phyloP scores from a whole-genome alignment of 1,140 invertebrate species.

The Trichonephila inaurata region DNA sequence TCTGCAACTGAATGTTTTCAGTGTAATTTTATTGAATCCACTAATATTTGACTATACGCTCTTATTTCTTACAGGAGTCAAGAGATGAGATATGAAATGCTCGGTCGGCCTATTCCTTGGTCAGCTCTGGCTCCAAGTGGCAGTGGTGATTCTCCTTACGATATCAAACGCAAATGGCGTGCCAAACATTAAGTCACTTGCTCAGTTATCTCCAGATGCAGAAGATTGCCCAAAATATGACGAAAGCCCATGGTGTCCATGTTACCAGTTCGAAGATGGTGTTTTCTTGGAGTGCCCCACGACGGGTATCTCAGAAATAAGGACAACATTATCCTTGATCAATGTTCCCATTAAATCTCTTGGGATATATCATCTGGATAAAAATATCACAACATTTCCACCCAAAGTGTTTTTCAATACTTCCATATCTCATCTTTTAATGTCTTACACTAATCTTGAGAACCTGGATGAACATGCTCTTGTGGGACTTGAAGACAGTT shows the following conservation, averaged over 20 bases:
- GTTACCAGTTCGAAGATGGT: constrained; percentile 94
- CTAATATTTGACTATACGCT: neutral
- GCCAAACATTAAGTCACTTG: constrained; percentile 47
- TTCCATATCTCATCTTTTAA: constrained; percentile 87
- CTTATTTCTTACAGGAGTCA: constrained; percentile 51
- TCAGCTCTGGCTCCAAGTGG: constrained; percentile 46
- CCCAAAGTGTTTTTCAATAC: constrained; percentile 86
- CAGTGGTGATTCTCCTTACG: neutral
- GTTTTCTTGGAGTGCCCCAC: constrained; percentile 93
- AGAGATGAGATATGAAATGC: constrained; percentile 77
- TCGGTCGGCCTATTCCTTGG: constrained; percentile 67
- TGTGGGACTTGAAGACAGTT: constrained; percentile 86
- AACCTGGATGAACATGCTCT: constrained; percentile 88
- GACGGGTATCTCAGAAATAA: constrained; percentile 84
- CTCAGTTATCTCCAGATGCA: constrained; percentile 59
- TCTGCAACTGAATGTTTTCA: too few relatives aligned
- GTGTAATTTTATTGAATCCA: too few relatives aligned
- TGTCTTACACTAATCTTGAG: constrained; percentile 89
- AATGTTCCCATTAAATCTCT: constrained; percentile 87
- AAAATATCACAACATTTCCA: constrained; percentile 86
- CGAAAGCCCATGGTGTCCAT: constrained; percentile 85
- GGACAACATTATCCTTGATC: constrained; percentile 83
- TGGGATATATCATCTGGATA: constrained; percentile 92
- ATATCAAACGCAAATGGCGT: neutral
- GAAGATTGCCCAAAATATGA: constrained; percentile 74